phyloP scores from a whole-genome alignment of 92 coral and sea anemone genomes.

The Phymanthus crucifer region DNA sequence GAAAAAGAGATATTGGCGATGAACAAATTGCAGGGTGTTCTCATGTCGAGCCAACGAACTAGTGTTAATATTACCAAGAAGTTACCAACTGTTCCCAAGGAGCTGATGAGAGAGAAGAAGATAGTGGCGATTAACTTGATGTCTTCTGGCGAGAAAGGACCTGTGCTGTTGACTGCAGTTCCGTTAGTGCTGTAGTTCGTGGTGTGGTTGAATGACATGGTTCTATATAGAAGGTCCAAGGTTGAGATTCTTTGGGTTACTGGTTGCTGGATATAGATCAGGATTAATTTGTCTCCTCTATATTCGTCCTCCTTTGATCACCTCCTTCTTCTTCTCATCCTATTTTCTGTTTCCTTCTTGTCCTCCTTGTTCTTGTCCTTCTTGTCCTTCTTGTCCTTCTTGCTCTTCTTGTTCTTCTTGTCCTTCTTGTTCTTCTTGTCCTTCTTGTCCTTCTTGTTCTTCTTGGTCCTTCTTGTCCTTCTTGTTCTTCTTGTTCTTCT shows the following conservation, averaged over 20 bases:
- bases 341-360: background rate
- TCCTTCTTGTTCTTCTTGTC: background rate
- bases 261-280: background rate
- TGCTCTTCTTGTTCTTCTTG: background rate
- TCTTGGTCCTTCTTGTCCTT: background rate
- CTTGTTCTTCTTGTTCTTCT: background rate
- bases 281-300: no score
- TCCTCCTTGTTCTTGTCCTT: background rate
- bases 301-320: background rate
- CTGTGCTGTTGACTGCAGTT: background rate
- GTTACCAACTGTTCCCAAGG: slow-evolving; percentile 49
- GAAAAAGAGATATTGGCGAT: slow-evolving; percentile 65
- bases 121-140: slow-evolving; percentile 42
- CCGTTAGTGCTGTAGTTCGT: background rate
- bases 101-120: slow-evolving; percentile 38
- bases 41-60: slow-evolving; percentile 59
- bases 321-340: background rate
- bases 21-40: slow-evolving; percentile 62
- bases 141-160: slow-evolving; percentile 1
- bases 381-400: background rate
- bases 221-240: background rate
- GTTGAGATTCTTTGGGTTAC: background rate
- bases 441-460: background rate
- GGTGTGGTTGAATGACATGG: background rate
- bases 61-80: slow-evolving; percentile 43